Conservation (phyloP, 2,888 invertebrate species). For the Adelphocoris suturalis region DNA sequence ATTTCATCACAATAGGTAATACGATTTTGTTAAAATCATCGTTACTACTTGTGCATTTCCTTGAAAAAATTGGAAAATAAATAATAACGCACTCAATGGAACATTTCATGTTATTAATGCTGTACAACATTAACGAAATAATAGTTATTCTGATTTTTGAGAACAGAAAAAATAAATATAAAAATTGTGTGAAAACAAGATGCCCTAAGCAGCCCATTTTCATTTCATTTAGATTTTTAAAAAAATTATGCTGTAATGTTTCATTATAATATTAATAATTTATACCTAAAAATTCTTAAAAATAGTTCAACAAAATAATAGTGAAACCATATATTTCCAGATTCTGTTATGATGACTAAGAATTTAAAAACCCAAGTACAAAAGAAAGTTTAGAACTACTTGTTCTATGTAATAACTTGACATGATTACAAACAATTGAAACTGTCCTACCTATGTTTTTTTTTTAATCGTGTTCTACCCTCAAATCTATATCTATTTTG, state of each 20-base stretch:
- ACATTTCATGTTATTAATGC: conserved; percentile 66
- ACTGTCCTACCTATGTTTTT: conserved; percentile 26
- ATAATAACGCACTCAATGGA: conserved; percentile 49
- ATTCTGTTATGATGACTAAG: background rate
- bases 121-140: conserved; percentile 57
- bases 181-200: background rate
- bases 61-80: background rate
- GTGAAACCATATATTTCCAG: conserved; percentile 9
- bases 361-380: conserved; percentile 38
- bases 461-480: conserved; percentile 24
- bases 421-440: conserved; percentile 42
- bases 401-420: conserved; percentile 9
- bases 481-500: conserved; percentile 5
- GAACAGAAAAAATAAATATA: conserved; percentile 44
- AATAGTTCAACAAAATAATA: conserved; percentile 68
- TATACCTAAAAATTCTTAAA: conserved; percentile 62
- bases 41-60: too few species aligned
- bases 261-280: conserved; percentile 50
- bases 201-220: background rate
- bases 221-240: conserved; percentile 24
- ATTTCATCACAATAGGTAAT: too few species aligned
- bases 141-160: conserved; percentile 6
- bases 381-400: conserved; percentile 19
- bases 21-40: too few species aligned
- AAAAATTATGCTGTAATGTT: conserved; percentile 45